Evolutionary conservation across 2,797 vertebrate genomes (phyloP).

Genomic region (Onychomys arenicola): DNA sequence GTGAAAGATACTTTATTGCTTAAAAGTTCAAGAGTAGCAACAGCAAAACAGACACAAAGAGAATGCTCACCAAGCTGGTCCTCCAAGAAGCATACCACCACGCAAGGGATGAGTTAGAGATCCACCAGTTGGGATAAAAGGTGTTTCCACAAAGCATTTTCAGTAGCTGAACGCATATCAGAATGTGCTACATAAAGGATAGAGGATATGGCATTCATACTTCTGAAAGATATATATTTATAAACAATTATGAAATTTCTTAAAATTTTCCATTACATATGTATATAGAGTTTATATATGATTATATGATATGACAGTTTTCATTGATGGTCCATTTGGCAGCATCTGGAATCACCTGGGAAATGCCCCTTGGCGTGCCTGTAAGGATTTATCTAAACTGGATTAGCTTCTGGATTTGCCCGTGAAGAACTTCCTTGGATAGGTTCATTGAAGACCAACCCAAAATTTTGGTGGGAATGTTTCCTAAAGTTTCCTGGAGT

Average conservation of each 20-base stretch:
- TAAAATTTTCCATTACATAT: background rate
- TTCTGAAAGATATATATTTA: background rate
- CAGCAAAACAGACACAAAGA: background rate
- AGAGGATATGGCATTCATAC: background rate
- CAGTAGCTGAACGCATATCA: background rate
- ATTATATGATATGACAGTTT: background rate
- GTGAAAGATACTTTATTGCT: background rate
- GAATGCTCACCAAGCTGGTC: background rate
- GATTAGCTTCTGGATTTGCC: background rate
- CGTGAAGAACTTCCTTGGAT: background rate
- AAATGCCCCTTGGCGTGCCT: background rate
- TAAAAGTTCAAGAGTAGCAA: constrained; percentile 1
- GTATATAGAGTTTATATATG: background rate
- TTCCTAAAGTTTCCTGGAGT: background rate
- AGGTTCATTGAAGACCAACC: background rate
- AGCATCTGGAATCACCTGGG: background rate
- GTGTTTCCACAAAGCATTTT: background rate
- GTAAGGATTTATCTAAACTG: background rate
- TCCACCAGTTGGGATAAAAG: background rate
- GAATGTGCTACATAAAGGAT: background rate
- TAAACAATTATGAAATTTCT: background rate
- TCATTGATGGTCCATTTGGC: too few species aligned
- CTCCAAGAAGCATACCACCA: background rate
- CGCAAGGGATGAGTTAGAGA: background rate
- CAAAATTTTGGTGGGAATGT: background rate